Conservation (phyloP, 2,113 vertebrate species). For the Crotophaga sulcirostris region DNA sequence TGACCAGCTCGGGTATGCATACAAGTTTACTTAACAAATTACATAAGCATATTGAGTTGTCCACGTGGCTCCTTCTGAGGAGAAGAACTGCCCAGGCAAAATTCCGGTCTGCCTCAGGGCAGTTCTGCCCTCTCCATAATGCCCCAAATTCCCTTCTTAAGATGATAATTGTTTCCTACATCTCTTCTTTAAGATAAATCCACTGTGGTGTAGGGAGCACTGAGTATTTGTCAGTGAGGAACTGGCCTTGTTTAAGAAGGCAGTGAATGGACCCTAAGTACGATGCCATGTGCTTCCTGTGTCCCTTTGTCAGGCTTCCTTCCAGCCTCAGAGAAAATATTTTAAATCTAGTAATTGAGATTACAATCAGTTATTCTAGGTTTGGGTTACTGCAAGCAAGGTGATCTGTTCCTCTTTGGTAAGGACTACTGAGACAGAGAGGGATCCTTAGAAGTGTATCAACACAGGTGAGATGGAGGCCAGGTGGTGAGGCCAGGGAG, state of each 20-base stretch:
- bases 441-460: background rate
- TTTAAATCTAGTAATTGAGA: background rate
- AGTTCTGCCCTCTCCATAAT: background rate
- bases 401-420: background rate
- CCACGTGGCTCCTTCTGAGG: rapidly evolving
- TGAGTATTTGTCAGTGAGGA: background rate
- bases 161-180: background rate
- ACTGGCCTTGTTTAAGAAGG: background rate
- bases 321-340: background rate
- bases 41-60: background rate
- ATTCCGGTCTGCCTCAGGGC: background rate
- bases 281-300: background rate
- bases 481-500: background rate
- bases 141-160: background rate
- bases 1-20: background rate
- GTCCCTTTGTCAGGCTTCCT: background rate
- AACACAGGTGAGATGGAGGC: background rate
- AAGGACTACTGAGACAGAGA: background rate
- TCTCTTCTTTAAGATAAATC: background rate
- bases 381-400: background rate
- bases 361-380: background rate
- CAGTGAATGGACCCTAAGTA: background rate
- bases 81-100: background rate
- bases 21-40: background rate
- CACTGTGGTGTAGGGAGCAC: background rate